phyloP scores from a whole-genome alignment of 23 tunicate species.

The Trididemnum nubilum region DNA sequence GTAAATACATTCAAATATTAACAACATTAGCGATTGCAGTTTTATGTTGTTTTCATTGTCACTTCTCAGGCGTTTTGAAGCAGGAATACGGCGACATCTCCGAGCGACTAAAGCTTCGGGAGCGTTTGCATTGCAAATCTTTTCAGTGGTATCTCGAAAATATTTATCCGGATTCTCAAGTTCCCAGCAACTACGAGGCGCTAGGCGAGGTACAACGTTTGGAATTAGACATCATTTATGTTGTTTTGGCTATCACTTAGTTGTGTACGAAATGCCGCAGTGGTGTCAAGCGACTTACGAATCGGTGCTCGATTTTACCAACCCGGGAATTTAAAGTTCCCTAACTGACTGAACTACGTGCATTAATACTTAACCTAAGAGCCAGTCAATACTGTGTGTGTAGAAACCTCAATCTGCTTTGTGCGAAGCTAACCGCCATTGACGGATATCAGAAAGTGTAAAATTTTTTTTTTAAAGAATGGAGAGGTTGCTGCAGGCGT shows the following conservation, averaged over 20 bases:
- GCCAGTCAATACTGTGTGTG: no score
- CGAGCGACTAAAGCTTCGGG: constrained; percentile 68
- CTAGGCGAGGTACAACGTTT: constrained; percentile 96
- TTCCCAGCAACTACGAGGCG: constrained; percentile 66
- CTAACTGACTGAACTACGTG: no score
- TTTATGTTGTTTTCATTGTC: no score
- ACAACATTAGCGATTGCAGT: no score
- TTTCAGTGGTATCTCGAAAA: constrained; percentile 96
- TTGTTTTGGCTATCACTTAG: no score
- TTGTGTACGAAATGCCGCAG: background rate
- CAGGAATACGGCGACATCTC: constrained; percentile 93
- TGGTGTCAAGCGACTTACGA: background rate
- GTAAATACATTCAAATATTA: no score
- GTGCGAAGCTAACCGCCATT: no score
- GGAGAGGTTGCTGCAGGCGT: no score
- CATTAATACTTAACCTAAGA: no score
- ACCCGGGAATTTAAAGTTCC: background rate
- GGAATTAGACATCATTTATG: background rate
- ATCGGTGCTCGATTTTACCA: background rate
- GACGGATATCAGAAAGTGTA: no score
- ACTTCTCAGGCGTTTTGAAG: constrained; percentile 71
- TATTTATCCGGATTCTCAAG: constrained; percentile 96
- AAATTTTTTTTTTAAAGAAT: no score
- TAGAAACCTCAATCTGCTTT: no score
- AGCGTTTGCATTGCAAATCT: constrained; percentile 85